Percentiles rank a stretch among this genome's conserved stretches.
Evolutionary conservation across 2,113 vertebrate species (phyloP).

Genomic region (Thalassarche chlororhynchos): DNA sequence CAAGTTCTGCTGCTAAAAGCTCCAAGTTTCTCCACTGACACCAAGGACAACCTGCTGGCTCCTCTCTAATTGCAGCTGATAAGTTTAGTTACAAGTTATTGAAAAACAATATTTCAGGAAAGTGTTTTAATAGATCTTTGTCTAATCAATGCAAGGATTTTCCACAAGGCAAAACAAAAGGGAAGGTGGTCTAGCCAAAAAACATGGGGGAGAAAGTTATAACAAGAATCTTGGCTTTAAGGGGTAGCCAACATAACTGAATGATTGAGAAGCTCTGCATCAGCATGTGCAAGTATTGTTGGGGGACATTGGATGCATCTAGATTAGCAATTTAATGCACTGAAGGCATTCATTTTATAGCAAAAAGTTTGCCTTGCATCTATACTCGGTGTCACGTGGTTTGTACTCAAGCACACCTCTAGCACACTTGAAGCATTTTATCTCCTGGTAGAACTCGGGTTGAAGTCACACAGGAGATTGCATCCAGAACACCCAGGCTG

Average conservation of each 20-base stretch:
- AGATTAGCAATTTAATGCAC: not conserved
- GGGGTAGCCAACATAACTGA: not conserved
- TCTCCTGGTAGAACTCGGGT: not conserved
- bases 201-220: not conserved
- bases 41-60: not conserved
- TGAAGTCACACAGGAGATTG: not conserved
- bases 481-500: not conserved
- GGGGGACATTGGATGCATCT: not conserved
- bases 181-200: not conserved
- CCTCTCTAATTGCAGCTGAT: not conserved
- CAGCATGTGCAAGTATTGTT: not conserved
- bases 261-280: not conserved
- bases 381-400: accelerated
- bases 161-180: not conserved
- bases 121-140: not conserved
- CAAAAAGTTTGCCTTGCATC: not conserved
- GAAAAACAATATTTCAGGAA: not conserved
- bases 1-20: not conserved
- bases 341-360: not conserved
- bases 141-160: not conserved
- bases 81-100: not conserved
- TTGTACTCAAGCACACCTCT: not conserved
- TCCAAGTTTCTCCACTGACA: not conserved
- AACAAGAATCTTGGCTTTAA: not conserved
- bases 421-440: not conserved